phyloP scores from a whole-genome alignment of 2,113 vertebrate genomes.

The Natator depressus region DNA sequence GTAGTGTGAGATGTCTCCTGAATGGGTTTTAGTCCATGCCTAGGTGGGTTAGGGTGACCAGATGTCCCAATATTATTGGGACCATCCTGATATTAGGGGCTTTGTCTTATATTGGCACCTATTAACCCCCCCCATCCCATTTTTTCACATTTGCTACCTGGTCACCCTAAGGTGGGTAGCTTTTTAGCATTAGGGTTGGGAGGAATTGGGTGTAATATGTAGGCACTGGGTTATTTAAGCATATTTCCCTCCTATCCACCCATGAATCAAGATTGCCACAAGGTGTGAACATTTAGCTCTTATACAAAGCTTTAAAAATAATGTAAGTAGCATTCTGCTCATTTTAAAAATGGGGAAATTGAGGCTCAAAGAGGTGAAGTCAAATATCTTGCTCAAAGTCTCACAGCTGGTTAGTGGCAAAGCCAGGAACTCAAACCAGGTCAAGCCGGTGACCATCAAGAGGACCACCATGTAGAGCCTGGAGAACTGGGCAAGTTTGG shows the following conservation, averaged over 20 bases:
- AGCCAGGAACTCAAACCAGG: background rate
- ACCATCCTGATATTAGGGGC: too few relatives aligned
- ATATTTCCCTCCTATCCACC: background rate
- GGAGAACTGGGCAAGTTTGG: background rate
- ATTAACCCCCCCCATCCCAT: too few relatives aligned
- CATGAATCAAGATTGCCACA: too few relatives aligned
- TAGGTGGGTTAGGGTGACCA: background rate
- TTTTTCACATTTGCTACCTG: too few relatives aligned
- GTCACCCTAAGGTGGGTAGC: too few relatives aligned
- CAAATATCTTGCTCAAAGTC: background rate
- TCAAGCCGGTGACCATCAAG: background rate
- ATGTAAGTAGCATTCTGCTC: background rate
- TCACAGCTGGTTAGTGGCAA: background rate
- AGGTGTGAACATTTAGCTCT: background rate
- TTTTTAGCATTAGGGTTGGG: too few relatives aligned
- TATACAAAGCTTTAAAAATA: background rate
- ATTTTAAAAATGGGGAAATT: background rate
- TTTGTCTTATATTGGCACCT: too few relatives aligned
- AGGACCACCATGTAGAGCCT: rapidly evolving
- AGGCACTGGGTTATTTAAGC: background rate
- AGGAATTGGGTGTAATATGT: too few relatives aligned
- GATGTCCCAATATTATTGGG: too few relatives aligned
- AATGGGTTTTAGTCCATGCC: background rate
- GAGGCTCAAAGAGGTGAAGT: background rate
- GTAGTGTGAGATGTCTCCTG: background rate